Evolutionary conservation across 2,113 vertebrate species (phyloP).

Genomic region (Daphoenositta chrysoptera): DNA sequence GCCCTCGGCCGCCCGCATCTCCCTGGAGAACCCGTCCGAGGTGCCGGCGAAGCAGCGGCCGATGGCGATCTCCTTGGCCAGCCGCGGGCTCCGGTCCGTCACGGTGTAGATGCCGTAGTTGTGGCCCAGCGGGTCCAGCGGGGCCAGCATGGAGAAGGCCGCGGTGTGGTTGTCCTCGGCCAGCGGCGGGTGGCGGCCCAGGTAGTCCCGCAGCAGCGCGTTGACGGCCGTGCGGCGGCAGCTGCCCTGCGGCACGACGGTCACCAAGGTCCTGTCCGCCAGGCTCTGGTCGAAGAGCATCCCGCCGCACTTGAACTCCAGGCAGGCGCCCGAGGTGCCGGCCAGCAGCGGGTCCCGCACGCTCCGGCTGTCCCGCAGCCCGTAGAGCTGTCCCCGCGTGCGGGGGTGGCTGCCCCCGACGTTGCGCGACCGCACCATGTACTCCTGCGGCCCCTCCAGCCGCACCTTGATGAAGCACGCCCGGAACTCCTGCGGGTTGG

Average conservation of each 20-base stretch:
- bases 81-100: conserved; percentile 91
- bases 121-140: conserved; percentile 93
- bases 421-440: conserved; percentile 90
- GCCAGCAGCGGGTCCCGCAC: conserved; percentile 77
- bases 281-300: conserved; percentile 92
- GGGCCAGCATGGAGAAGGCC: conserved; percentile 88
- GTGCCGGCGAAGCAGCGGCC: conserved; percentile 96
- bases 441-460: conserved; percentile 86
- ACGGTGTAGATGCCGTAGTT: conserved; percentile 98
- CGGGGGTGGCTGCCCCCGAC: conserved; percentile 82
- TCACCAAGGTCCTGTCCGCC: conserved; percentile 86
- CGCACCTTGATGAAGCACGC: conserved; percentile 94
- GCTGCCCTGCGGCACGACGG: conserved; percentile 86
- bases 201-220: conserved; percentile 85
- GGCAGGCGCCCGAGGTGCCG: conserved; percentile 82
- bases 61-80: conserved; percentile 96
- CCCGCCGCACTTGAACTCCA: conserved; percentile 96
- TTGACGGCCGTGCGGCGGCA: conserved; percentile 81
- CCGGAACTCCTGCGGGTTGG: conserved; percentile 95
- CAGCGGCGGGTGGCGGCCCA: conserved; percentile 84
- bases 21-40: conserved; percentile 92
- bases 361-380: conserved; percentile 91
- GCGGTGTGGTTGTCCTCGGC: conserved; percentile 75
- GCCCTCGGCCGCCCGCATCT: conserved; percentile 86
- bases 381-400: conserved; percentile 87